phyloP scores from a whole-genome alignment of 2,797 vertebrate species.

The Pelobates cultripes region DNA sequence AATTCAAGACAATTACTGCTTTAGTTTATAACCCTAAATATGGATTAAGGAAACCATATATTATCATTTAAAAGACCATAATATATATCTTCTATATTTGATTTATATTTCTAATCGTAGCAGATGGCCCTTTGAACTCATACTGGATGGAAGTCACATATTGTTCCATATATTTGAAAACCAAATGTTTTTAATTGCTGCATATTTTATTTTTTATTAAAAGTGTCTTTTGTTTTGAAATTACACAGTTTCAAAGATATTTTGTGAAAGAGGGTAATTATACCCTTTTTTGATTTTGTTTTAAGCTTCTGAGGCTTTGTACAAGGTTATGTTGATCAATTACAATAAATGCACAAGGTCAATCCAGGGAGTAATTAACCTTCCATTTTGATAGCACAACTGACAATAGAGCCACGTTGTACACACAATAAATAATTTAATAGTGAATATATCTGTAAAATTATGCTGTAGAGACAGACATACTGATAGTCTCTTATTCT shows the following conservation, averaged over 20 bases:
- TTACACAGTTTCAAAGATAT: background rate
- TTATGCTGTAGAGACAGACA: too few species aligned
- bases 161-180: background rate
- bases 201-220: background rate
- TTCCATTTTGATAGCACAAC: too few species aligned
- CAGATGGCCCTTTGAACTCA: background rate
- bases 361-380: background rate
- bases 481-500: too few species aligned
- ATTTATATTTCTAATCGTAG: background rate
- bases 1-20: too few species aligned
- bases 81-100: background rate
- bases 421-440: too few species aligned
- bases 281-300: background rate
- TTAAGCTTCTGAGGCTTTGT: background rate
- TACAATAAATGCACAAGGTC: background rate
- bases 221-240: background rate
- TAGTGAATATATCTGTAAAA: too few species aligned
- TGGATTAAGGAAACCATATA: too few species aligned
- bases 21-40: too few species aligned
- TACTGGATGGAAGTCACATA: background rate
- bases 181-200: slow-evolving; percentile 5
- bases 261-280: background rate
- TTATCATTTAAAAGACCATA: background rate
- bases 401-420: too few species aligned
- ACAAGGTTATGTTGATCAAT: background rate